Conservation (phyloP, 2,113 vertebrate genomes). For the Oryzias melastigma region DNA sequence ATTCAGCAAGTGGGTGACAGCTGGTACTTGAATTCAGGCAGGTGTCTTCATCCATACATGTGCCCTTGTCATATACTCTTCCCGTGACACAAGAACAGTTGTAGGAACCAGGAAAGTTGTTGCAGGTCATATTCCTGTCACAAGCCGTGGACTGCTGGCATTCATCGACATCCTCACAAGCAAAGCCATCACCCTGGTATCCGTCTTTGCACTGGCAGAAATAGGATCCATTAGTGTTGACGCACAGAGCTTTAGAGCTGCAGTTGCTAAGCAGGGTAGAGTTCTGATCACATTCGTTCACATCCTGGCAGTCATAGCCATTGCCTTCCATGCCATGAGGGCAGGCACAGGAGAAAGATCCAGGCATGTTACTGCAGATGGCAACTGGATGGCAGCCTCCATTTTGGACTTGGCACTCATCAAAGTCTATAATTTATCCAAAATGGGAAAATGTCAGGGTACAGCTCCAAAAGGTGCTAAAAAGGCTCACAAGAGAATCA, state of each 20-base stretch:
- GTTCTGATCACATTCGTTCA: constrained; percentile 76
- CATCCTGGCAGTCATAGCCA: constrained; percentile 78
- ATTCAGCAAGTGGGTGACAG: constrained; percentile 70
- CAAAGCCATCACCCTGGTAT: constrained; percentile 73
- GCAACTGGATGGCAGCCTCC: constrained; percentile 79
- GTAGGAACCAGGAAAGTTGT: constrained; percentile 77
- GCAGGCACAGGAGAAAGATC: constrained; percentile 76
- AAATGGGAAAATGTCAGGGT: constrained; percentile 82
- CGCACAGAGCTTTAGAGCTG: constrained; percentile 69
- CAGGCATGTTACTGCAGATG: constrained; percentile 76
- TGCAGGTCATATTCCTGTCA: constrained; percentile 71
- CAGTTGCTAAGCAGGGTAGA: constrained; percentile 68
- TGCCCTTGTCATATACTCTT: constrained; percentile 58
- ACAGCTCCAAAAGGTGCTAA: constrained; percentile 58
- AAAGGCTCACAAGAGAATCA: constrained; percentile 52
- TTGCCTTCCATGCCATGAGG: constrained; percentile 72
- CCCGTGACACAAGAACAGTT: constrained; percentile 70
- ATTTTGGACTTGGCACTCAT: constrained; percentile 83
- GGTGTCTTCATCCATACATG: constrained; percentile 65
- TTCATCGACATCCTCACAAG: constrained; percentile 78
- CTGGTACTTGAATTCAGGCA: constrained; percentile 59
- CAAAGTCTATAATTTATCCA: constrained; percentile 87
- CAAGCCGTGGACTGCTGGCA: constrained; percentile 66
- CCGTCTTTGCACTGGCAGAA: constrained; percentile 72
- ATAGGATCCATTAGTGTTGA: constrained; percentile 77